Conservation (phyloP, 2,888 invertebrate genomes). For the Epinotia ramella region DNA sequence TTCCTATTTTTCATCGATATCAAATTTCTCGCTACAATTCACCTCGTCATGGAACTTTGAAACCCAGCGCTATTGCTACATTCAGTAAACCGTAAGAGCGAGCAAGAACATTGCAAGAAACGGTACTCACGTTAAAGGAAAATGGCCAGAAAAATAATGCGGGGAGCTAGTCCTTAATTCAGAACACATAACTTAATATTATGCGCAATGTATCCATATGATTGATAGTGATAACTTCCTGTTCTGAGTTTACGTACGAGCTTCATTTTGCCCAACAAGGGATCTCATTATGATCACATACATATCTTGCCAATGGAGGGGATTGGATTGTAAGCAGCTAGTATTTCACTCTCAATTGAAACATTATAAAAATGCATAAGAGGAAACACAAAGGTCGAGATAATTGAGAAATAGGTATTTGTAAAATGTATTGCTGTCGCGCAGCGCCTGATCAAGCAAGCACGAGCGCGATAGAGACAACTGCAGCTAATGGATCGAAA, state of each 20-base stretch:
- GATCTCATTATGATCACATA: slow-evolving; percentile 53
- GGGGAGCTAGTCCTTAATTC: slow-evolving; percentile 9
- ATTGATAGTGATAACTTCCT: slow-evolving; percentile 23
- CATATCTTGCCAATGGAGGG: slow-evolving; percentile 51
- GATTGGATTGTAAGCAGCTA: not conserved
- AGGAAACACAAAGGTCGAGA: too few species aligned
- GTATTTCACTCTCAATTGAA: not conserved
- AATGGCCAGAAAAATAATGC: not conserved
- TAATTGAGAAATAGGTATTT: too few species aligned
- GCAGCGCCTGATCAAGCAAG: too few species aligned
- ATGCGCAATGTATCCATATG: slow-evolving; percentile 23
- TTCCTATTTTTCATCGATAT: not conserved
- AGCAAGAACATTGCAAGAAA: not conserved
- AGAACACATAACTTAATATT: slow-evolving; percentile 31
- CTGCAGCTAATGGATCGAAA: too few species aligned
- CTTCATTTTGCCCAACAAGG: slow-evolving; percentile 43
- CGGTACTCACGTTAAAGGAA: slow-evolving; percentile 4
- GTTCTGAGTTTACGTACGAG: not conserved
- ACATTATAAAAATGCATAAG: not conserved
- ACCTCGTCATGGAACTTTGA: not conserved
- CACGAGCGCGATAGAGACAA: too few species aligned
- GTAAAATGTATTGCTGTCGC: too few species aligned
- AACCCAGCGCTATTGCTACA: not conserved
- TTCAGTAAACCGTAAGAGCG: not conserved
- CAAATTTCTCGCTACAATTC: not conserved